Base-by-base conservation (phyloP, 92 coral and sea anemone genomes). In the Scolanthus callimorphus region DNA sequence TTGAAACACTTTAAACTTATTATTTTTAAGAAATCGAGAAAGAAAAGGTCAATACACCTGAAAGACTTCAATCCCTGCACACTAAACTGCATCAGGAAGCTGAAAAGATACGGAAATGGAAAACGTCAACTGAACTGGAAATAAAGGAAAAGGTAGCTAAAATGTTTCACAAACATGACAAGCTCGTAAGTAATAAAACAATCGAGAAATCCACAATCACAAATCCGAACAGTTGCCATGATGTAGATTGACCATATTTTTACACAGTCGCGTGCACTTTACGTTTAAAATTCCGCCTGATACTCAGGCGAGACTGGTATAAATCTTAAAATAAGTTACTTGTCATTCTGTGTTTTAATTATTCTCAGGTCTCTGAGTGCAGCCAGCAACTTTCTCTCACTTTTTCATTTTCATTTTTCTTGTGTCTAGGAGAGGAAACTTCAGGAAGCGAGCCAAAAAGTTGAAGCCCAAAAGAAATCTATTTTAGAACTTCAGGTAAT, bases 21-120 rank as follows among this genome's bases (percentile, higher is more conserved):
- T 65, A 19, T 15, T 21, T 31, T 26, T 25, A 34, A 83, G 83
- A 83, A 38, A 63, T 57, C 47, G 88, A 90, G 37, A 90, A 74
- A 74, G 88, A 82, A 62, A 78, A 69, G 29, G 54, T 57, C 46
- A 86, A 88, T 61, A 80, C 96, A 8, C 80, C 98, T 20, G 96
- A 92, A 49, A 68, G 94, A 57, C 67, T 92, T 24, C 91, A 89
- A n/a, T 82, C 98, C 51, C 85, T 92, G 6, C 98, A 92, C 74
- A 76, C 82, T 31, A 88, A 88, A 47, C 83, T 92, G 25, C 98
- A 92, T 55, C 96, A 88, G 57, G 98, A 92, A 67, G 98, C 98
- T 21, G 98, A 92, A 49, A 92, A 92, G 57, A 92, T 92, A 73
- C 72, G 98, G 29, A 85, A 82, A 55, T 92, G 98, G 98, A 88